phyloP scores from a whole-genome alignment of 2,888 invertebrate genomes.

The Idaea dimidiata region DNA sequence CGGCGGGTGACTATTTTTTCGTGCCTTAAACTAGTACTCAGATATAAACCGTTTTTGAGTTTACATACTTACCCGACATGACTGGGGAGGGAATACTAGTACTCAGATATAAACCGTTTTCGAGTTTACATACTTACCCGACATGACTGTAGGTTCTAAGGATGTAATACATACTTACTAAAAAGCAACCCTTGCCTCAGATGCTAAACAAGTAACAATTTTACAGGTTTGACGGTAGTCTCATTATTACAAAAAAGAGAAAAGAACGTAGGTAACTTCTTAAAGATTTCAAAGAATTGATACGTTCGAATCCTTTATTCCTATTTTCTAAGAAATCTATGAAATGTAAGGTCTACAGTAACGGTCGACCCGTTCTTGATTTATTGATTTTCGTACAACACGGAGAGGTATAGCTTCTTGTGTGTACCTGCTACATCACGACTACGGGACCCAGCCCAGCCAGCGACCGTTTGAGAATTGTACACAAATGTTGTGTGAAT shows the following conservation, averaged over 20 bases:
- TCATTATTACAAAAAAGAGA: neutral
- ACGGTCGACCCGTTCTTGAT: neutral
- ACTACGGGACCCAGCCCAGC: neutral
- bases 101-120: too few relatives aligned
- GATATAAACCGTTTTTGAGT: too few relatives aligned
- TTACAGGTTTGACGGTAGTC: neutral
- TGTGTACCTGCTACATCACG: neutral
- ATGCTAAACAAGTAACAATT: too few relatives aligned
- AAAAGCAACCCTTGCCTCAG: too few relatives aligned
- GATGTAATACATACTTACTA: too few relatives aligned
- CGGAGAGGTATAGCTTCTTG: neutral
- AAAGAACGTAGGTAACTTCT: neutral
- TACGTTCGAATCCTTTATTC: neutral
- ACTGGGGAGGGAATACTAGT: too few relatives aligned
- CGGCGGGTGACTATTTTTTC: too few relatives aligned
- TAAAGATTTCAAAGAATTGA: neutral
- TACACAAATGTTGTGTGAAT: neutral
- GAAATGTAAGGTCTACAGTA: neutral
- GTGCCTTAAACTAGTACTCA: too few relatives aligned
- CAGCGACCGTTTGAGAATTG: neutral
- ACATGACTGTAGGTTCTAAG: too few relatives aligned
- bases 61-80: too few relatives aligned
- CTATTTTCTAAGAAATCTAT: neutral
- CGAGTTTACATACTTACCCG: too few relatives aligned
- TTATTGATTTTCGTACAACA: neutral